phyloP scores from a whole-genome alignment of 92 coral and sea anemone species.

The Heliopora coerulea region DNA sequence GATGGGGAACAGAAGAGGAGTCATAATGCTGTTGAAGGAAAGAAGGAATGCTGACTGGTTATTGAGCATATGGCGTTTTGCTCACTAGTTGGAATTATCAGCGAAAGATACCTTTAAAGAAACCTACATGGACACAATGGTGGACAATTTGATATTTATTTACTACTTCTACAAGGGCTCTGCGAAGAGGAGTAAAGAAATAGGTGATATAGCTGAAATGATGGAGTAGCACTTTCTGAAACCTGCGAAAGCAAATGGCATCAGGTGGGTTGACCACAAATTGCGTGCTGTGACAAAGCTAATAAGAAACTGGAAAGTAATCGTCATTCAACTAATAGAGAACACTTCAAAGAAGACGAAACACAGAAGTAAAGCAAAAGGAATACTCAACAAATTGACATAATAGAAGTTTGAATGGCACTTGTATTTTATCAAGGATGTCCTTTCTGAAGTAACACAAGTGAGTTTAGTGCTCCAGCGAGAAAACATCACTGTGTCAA shows the following conservation, averaged over 20 bases:
- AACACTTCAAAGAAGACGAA: conserved; percentile 46
- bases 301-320: conserved; percentile 37
- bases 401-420: conserved; percentile 41
- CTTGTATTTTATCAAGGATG: conserved; percentile 26
- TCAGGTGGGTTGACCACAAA: conserved; percentile 46
- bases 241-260: conserved; percentile 42
- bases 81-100: no score
- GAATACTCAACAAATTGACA: conserved; percentile 36
- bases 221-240: conserved; percentile 29
- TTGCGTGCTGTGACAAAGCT: conserved; percentile 38
- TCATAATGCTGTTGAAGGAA: conserved; percentile 30
- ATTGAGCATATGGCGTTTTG: no score
- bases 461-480: conserved; percentile 36
- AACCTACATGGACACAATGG: no score
- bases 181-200: no score
- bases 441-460: conserved; percentile 29
- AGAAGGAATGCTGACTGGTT: not conserved
- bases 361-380: conserved; percentile 47
- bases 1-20: no score
- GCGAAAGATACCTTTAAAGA: no score
- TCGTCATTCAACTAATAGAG: conserved; percentile 43
- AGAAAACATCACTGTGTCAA: conserved; percentile 36
- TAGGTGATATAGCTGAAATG: conserved; percentile 48
- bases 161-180: no score
- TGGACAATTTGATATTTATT: no score